These are phyloP conservation scores for Azorinus chamasolen DNA, from an alignment of 2,888 invertebrate genomes.

Conservation along the genomic window DNA sequence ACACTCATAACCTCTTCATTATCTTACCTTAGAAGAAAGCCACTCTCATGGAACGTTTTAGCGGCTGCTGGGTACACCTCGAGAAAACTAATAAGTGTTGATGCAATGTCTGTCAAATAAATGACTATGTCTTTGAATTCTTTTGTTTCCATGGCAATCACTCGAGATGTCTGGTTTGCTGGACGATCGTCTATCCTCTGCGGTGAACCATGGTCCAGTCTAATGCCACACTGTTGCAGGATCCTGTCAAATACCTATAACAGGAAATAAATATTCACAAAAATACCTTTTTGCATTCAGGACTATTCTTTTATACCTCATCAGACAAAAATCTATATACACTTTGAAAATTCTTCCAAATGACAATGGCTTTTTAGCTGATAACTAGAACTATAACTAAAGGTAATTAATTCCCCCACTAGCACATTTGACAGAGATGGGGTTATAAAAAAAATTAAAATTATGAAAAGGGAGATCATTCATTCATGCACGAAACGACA, in stretches of 20 bases:
- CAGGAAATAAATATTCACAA: background rate
- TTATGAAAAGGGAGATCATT: no score
- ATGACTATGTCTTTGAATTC: conserved; percentile 90
- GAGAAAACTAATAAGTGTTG: conserved; percentile 91
- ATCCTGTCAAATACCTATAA: conserved; percentile 86
- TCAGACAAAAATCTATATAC: no score
- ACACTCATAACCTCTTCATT: no score
- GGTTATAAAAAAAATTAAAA: no score
- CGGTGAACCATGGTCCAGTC: conserved; percentile 65
- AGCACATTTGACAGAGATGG: no score
- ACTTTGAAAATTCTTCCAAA: no score
- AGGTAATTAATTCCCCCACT: no score
- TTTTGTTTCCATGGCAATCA: conserved; percentile 76
- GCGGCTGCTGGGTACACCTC: conserved; percentile 89
- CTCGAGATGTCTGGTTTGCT: conserved; percentile 32
- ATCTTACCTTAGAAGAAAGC: conserved; percentile 84
- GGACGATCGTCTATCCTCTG: conserved; percentile 70
- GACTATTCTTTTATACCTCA: no score
- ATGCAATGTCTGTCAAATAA: conserved; percentile 91
- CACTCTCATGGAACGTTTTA: conserved; percentile 88
- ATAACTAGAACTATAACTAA: no score
- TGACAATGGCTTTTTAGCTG: no score
- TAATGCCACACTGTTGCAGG: conserved; percentile 78
- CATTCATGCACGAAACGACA: no score
- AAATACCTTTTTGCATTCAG: no score